Conservation (phyloP, 2,888 invertebrate species). For the Priocnemis perturbator region DNA sequence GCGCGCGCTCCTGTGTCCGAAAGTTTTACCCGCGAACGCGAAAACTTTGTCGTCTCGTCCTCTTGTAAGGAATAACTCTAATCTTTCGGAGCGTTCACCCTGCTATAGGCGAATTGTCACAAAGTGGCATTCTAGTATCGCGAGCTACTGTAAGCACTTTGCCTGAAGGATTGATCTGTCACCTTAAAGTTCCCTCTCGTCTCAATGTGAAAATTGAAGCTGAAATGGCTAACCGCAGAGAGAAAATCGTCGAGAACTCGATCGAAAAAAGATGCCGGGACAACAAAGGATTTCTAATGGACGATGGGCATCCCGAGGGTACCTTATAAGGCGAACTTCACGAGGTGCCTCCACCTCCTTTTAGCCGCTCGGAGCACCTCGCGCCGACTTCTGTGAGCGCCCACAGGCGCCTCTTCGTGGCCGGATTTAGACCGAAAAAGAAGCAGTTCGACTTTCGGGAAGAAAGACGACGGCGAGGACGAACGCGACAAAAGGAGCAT, state of each 20-base stretch:
- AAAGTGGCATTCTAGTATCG: too few species aligned
- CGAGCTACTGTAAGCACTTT: too few species aligned
- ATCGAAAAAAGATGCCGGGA: slow-evolving; percentile 53
- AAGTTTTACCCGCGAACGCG: not conserved
- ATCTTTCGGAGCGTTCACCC: too few species aligned
- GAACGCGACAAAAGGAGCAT: slow-evolving; percentile 15
- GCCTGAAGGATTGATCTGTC: too few species aligned
- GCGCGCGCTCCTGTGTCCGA: not conserved
- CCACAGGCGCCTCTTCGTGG: slow-evolving; percentile 56
- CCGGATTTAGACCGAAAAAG: slow-evolving; percentile 66
- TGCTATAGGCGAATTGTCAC: too few species aligned
- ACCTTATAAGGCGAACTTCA: slow-evolving; percentile 68
- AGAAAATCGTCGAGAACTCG: slow-evolving; percentile 37
- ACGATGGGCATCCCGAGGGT: slow-evolving; percentile 61
- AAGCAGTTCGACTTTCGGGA: slow-evolving; percentile 46
- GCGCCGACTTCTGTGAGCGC: slow-evolving; percentile 48
- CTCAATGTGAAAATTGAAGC: too few species aligned
- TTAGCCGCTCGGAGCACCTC: slow-evolving; percentile 39
- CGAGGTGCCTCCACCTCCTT: slow-evolving; percentile 50
- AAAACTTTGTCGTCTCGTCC: not conserved
- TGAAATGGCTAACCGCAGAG: too few species aligned
- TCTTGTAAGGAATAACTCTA: not conserved
- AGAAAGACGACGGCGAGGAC: slow-evolving; percentile 35
- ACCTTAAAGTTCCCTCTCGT: too few species aligned
- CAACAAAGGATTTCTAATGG: slow-evolving; percentile 70